Evolutionary conservation across 1,140 invertebrate genomes (phyloP).

Genomic region (Phortica variegata): DNA sequence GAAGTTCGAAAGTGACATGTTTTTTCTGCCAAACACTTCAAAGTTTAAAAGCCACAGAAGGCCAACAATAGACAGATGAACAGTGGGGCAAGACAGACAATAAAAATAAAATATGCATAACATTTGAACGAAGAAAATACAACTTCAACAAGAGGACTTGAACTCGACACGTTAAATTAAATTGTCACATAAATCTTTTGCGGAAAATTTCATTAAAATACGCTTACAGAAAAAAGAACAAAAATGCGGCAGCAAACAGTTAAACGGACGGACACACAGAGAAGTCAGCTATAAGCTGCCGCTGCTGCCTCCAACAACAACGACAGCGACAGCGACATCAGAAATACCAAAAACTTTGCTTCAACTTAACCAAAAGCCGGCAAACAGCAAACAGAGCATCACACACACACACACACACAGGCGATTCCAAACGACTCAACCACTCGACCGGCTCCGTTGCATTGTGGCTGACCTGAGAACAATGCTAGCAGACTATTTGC

Average conservation of each 20-base stretch:
- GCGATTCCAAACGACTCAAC: conserved; percentile 13
- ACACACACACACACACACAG: conserved; percentile 13
- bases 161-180: conserved; percentile 53
- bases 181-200: conserved; percentile 55
- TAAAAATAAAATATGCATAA: too few species aligned
- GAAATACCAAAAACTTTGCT: conserved; percentile 41
- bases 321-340: conserved; percentile 17
- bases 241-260: neutral
- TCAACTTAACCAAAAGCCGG: conserved; percentile 36
- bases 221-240: conserved; percentile 35
- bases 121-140: too few species aligned
- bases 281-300: conserved; percentile 10
- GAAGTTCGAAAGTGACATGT: too few species aligned
- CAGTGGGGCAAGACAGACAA: too few species aligned
- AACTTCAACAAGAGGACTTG: too few species aligned
- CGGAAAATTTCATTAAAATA: conserved; percentile 53
- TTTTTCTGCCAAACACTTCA: too few species aligned
- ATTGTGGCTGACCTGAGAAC: too few species aligned
- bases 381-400: conserved; percentile 11
- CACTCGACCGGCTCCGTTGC: too few species aligned
- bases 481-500: conserved; percentile 11
- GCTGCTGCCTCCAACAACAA: too few species aligned
- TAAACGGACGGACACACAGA: neutral
- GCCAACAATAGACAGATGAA: too few species aligned
- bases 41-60: too few species aligned